phyloP scores from a whole-genome alignment of 1,140 invertebrate species.

The Drosophila leontia region DNA sequence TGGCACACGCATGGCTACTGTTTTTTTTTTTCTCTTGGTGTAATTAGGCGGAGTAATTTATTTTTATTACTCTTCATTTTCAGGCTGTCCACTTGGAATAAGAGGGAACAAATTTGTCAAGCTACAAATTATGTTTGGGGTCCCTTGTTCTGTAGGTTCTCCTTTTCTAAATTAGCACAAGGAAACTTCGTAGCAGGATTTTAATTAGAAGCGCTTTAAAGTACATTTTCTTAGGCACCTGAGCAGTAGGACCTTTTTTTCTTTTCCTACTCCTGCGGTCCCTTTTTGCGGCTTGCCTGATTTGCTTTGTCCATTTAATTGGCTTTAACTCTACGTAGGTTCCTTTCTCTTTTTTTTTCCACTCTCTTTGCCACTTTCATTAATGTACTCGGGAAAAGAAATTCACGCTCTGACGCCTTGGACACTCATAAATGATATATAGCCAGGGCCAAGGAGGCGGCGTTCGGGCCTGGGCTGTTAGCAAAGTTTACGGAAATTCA shows the following conservation, averaged over 20 bases:
- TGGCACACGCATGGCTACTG: conserved; percentile 17
- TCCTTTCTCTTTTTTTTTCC: not conserved
- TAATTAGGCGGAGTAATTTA: conserved; percentile 77
- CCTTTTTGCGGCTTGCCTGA: conserved; percentile 37
- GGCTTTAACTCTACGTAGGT: conserved; percentile 35
- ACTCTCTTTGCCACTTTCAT: conserved; percentile 7
- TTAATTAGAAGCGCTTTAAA: conserved; percentile 43
- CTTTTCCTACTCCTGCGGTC: not conserved
- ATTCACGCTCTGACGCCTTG: conserved; percentile 50
- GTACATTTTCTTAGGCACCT: conserved; percentile 14
- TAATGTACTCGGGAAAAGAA: conserved; percentile 34
- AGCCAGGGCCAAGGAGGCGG: conserved; percentile 12
- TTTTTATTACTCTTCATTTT: conserved; percentile 70
- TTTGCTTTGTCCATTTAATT: conserved; percentile 57
- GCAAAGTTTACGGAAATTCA: conserved; percentile 44
- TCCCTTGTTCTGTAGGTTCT: conserved; percentile 8
- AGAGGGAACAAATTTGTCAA: conserved; percentile 59
- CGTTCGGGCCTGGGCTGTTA: conserved; percentile 3
- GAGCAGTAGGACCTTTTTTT: conserved; percentile 5
- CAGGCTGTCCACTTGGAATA: conserved; percentile 45
- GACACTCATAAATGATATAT: conserved; percentile 58
- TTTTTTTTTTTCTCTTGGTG: conserved; percentile 25
- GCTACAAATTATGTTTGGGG: conserved; percentile 50
- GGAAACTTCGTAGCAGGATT: conserved; percentile 26
- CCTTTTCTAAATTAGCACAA: conserved; percentile 19